Base-by-base conservation (phyloP, 1,140 invertebrate genomes). In the Drosophila kurseongensis region DNA sequence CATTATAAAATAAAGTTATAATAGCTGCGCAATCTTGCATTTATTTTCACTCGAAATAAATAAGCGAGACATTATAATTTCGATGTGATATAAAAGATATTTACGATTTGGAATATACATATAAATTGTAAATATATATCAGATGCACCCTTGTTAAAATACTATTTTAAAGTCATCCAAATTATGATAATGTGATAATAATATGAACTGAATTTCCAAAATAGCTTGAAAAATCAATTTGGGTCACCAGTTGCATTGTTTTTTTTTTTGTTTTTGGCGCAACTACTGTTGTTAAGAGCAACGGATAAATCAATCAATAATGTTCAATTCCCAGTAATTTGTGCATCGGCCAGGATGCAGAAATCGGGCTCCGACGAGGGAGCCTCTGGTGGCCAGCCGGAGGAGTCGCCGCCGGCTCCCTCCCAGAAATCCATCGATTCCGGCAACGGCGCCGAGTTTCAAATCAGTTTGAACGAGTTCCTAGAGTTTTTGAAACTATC, bases 401-500 rank as follows among this genome's bases (percentile, higher is more conserved):
- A 73, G 51, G 72, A 80, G 10, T 50, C 67, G 16, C 62, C 63
- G 50, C 32, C 69, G 18, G 23, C 61, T 60, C 16, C 63, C 38
- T 42, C 47, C 10, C 50, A 51, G 40, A 56, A 47, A 13, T 67
- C 47, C 12, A 36, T 42, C 40, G 63, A 68, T 40, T 36, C 65
- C n/a, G 32, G 35, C 29, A 59, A 55, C 48, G 58, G 75, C 40
- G 44, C 60, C 48, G 84, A 89, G 47, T 90, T 89, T 80, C 84
- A 84, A 80, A 92, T 92, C 66, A 83, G 68, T 60, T 83, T 92
- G 59, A 86, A 92, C 57, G 85, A 92, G 45, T 92, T 92, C 80
- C 67, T 92, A 41, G 82, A 92, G 57, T 92, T 92, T 78, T 57
- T 92, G 29, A 92, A 92, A 75, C 71, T 92, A 48, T 91, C 90